Evolutionary conservation across 2,113 vertebrate genomes (phyloP), one percentile per base, ranked within the genome.

Genomic region (Ia io): DNA sequence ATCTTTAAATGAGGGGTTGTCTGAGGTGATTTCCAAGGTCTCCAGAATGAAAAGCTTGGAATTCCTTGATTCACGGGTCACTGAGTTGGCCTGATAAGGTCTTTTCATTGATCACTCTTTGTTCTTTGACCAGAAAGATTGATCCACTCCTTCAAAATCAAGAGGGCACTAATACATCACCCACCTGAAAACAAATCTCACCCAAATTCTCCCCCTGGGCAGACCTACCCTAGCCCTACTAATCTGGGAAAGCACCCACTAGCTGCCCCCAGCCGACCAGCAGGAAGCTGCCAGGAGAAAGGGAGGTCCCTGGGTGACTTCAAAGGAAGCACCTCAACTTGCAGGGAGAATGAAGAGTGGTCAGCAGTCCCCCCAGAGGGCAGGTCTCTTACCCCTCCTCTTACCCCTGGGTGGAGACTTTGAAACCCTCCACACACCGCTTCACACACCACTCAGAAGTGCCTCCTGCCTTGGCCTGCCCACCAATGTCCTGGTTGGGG

Each of bases 61-160:
- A 69, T 97, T 92, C 69, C 83, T 91, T 47, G 42, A 71, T 51
- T 78, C 74, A 18, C 18, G 82, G 67, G 44, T 84, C 95, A 91
- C 18, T 71, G 87, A 70, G 71, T 74, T 95, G 63, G n/a, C 90
- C 16, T 30, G 10, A 17, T 12, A 25, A 65, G 35, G 23, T 80
- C 59, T 44, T 91, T 89, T 84, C 90, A 70, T 32, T 91, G 71
- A 70, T 76, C n/a, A 74, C 47, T 35, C 47, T 82, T 69, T 40
- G 14, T 65, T 84, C 56, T 93, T 84, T 59, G 44, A 69, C 42
- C 42, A 84, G 20, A 69, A 83, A 83, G 63, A n/a, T 59, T 22
- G 53, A 74, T 49, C 73, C 70, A 74, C 87, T 82, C 47, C 25
- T 40, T 71, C 78, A 59, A 59, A 42, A 59, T 69, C 44, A 53